phyloP scores from a whole-genome alignment of 1,140 invertebrate species.

The Nixonia krombeini region DNA sequence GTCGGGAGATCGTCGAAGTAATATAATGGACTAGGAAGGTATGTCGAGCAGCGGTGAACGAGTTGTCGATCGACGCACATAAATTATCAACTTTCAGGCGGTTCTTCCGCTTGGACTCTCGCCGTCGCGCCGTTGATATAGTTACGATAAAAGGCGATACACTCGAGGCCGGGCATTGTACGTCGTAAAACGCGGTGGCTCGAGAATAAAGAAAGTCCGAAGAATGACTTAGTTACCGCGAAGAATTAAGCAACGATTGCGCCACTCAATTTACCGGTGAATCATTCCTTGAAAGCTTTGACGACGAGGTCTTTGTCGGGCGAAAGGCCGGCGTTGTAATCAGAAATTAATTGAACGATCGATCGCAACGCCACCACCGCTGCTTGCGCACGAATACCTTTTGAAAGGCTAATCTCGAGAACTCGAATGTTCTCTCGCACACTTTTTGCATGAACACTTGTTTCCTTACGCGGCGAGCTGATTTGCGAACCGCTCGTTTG shows the following conservation, averaged over 20 bases:
- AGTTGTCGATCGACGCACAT: slow-evolving; percentile 3
- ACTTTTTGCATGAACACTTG: no score
- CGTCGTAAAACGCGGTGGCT: no score
- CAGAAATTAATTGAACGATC: background rate
- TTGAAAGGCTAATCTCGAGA: slow-evolving; percentile 1
- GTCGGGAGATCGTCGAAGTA: slow-evolving; percentile 53
- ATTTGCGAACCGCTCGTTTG: background rate
- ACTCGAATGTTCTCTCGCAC: background rate
- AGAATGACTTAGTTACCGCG: no score
- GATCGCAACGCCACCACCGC: background rate
- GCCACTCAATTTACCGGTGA: no score
- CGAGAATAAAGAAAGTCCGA: no score
- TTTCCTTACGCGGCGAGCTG: background rate
- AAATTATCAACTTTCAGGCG: background rate
- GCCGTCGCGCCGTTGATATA: no score
- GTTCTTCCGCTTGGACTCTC: background rate
- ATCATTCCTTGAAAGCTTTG: no score
- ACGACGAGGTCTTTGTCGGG: no score
- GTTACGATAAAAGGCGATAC: no score
- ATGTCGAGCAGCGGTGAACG: slow-evolving; percentile 21
- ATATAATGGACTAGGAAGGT: slow-evolving; percentile 40
- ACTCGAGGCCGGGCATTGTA: no score
- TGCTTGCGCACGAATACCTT: background rate
- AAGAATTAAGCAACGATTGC: no score
- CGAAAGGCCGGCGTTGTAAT: background rate